phyloP scores from a whole-genome alignment of 2,888 invertebrate genomes.

The Papilio protenor region DNA sequence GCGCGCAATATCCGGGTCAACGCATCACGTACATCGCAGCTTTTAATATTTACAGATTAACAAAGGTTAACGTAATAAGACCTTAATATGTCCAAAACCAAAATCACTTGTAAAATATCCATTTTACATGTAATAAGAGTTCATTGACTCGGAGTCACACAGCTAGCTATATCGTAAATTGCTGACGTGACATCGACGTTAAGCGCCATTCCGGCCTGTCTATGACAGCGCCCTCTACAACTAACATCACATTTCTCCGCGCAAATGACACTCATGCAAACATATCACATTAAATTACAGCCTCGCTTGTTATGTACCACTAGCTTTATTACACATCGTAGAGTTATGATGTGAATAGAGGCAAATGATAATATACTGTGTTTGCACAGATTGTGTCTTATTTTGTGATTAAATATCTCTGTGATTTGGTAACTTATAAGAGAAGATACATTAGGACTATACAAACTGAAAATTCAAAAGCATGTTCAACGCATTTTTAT shows the following conservation, averaged over 20 bases:
- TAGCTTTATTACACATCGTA: neutral
- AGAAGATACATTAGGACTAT: neutral
- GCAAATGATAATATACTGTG: neutral
- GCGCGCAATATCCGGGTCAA: constrained; percentile 4
- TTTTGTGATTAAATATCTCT: neutral
- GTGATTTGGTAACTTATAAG: neutral
- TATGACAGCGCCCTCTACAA: constrained; percentile 8
- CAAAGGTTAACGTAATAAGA: neutral
- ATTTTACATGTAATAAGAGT: neutral
- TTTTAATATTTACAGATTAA: neutral
- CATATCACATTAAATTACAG: neutral
- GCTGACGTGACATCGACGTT: neutral
- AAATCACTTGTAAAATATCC: neutral
- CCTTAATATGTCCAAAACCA: neutral
- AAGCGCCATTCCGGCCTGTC: neutral
- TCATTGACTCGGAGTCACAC: neutral
- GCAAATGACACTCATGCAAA: neutral
- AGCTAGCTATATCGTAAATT: neutral
- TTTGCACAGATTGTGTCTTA: neutral
- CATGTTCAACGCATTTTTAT: neutral
- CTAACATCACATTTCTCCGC: neutral
- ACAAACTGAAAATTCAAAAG: neutral
- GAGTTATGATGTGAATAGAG: constrained; percentile 3
- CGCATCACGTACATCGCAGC: neutral
- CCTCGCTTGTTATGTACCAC: neutral